Evolutionary conservation across 2,113 vertebrate species (phyloP).

Genomic region (Engystomops pustulosus): DNA sequence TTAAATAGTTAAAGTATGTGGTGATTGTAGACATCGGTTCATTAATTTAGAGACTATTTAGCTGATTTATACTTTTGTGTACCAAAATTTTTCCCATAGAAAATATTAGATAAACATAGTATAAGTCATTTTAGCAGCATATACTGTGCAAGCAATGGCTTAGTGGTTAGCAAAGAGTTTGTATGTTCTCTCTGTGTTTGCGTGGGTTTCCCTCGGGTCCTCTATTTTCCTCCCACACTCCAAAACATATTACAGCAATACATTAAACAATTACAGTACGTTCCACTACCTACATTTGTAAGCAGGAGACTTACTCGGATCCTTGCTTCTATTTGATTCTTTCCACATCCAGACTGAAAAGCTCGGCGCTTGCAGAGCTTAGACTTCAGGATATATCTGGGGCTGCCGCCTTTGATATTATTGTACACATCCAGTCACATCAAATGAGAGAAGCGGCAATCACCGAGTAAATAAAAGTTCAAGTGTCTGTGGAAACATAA

Average conservation of each 20-base stretch:
- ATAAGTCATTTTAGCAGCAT: not conserved
- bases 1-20: too few relatives aligned
- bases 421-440: slow-evolving; percentile 29
- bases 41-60: too few relatives aligned
- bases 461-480: slow-evolving; percentile 41
- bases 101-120: not conserved
- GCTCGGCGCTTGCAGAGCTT: not conserved
- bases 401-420: not conserved
- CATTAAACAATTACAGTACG: not conserved
- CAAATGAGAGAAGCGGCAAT: slow-evolving; percentile 5
- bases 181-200: too few relatives aligned
- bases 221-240: too few relatives aligned
- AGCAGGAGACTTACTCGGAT: not conserved
- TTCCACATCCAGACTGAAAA: not conserved
- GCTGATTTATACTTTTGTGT: too few relatives aligned
- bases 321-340: not conserved
- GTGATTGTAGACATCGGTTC: too few relatives aligned
- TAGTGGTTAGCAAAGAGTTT: too few relatives aligned
- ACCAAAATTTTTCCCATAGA: too few relatives aligned
- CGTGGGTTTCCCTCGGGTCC: too few relatives aligned
- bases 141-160: too few relatives aligned
- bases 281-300: not conserved
- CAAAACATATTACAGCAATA: too few relatives aligned
- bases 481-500: slow-evolving; percentile 23
- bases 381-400: slow-evolving; percentile 11